Evolutionary conservation across 2,797 vertebrate species (phyloP).

Genomic region (Alca torda): DNA sequence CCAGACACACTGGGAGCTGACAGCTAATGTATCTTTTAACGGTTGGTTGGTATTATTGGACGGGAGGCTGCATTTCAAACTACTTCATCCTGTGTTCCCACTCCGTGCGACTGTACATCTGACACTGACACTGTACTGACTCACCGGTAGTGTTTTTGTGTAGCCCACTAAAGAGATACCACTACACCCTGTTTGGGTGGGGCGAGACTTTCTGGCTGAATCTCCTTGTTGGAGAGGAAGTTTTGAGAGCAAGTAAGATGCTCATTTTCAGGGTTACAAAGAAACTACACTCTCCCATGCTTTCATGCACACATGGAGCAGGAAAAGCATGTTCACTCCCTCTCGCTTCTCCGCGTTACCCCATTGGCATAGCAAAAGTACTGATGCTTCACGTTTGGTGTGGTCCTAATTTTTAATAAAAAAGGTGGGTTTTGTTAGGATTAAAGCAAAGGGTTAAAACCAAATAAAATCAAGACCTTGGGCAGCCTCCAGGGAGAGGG

Average conservation of each 20-base stretch:
- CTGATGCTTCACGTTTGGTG: not conserved
- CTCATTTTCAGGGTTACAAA: not conserved
- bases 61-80: slow-evolving; percentile 21
- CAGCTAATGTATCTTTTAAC: slow-evolving; percentile 40
- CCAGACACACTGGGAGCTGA: slow-evolving; percentile 19
- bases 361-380: not conserved
- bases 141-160: not conserved
- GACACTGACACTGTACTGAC: slow-evolving; percentile 1
- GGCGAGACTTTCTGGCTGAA: not conserved
- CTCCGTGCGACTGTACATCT: not conserved
- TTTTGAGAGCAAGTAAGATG: not conserved
- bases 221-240: not conserved
- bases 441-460: slow-evolving; percentile 5
- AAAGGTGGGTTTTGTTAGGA: not conserved
- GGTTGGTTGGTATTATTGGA: slow-evolving; percentile 57
- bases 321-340: not conserved
- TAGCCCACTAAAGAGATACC: not conserved
- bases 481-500: not conserved
- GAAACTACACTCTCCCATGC: fast-evolving
- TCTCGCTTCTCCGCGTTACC: not conserved
- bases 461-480: not conserved
- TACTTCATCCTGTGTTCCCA: slow-evolving; percentile 9
- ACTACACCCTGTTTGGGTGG: not conserved
- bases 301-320: not conserved
- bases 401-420: not conserved